Evolutionary conservation across 2,797 vertebrate species (phyloP), one percentile per base, ranked within the genome.

Genomic region (Hemitrygon akajei): DNA sequence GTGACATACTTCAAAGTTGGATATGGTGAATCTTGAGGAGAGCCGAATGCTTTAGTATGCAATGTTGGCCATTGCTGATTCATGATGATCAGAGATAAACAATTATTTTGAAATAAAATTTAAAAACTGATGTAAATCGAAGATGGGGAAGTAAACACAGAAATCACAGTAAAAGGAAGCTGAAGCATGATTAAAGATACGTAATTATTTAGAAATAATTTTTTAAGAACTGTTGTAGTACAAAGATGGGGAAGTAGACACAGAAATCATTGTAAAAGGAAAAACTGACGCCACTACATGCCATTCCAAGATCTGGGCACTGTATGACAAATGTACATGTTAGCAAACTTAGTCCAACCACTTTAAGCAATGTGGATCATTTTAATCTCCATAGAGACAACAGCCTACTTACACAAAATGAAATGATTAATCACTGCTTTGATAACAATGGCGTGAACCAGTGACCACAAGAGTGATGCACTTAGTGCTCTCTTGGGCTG

Each of bases 311-410:
- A 58, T 75, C 22, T 30, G 47, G 30, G 37, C 40, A 76, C 4
- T 7, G 25, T 30, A 73, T 56, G 91, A 56, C 14, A 56, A 56
- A 69, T 10, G 71, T 40, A 40, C 91, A 56, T 58, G 95, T 95
- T 95, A 95, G 95, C 96, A 96, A 96, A 96, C 95, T 95, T 96
- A 96, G 95, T 96, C 95, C 95, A 96, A 95, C 96, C 96, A 96
- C 96, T 96, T 96, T 97, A 97, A 97, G 95, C 95, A 95, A 95
- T 94, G 94, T 93, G 94, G 94, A 95, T 96, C 93, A 96, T 95
- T 96, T 95, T 94, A 94, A 95, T 96, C 95, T 94, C 95, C 95
- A 96, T 96, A 95, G 96, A 95, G 96, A 97, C 95, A 94, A 93
- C 66, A 92, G 93, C 95, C 94, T 96, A 95, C 95, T 96, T 96